Evolutionary conservation across 2,888 invertebrate species (phyloP), one percentile per base, ranked within the genome.

Genomic region (Trissoscelio sp.): DNA sequence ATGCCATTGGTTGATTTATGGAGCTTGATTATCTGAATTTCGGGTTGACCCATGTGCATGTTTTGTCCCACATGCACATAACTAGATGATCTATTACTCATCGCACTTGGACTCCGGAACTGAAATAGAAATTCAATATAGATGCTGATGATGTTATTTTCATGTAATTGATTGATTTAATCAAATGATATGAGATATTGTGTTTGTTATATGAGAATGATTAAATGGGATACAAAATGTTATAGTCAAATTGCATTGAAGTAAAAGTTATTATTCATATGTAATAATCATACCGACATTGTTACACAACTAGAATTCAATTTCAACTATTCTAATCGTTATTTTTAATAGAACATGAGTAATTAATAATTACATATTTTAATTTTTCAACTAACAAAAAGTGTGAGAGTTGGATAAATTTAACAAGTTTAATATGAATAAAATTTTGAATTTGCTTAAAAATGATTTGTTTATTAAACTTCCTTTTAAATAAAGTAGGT

Each of bases 1-100:
- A 99, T 98, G 83, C 99, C 99, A 88, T 97, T 97, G 82, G 96
- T 95, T 88, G 97, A 97, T 92, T 99, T 99, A 90, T 97, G 96
- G 83, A 99, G 94, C 89, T 97, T 95, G 86, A 99, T 97, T 69
- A 96, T 94, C 89, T 97, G 96, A 77, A 97, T 92, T 88, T 96
- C 95, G 9, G 96, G 96, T 86, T 95, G 94, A 34, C 93, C 93
- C 77, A 77, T 62, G 64, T 93, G 91, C 60, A 93, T 91, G 31
- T 83, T 86, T 73, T 88, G 87, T 31, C 85, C 86, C 48, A 86
- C 83, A 39, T 89, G 86, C 81, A 87, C 83, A 88, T 90, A 89
- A 83, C 92, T 93, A 46, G 93, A 93, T 2, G 94, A 94, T 85
- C 93, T 90, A 86, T 93, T 93, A 86, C 93, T 93, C 93, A 94